Evolutionary conservation across 2,797 vertebrate species (phyloP).

Genomic region (Poecilia wingei): DNA sequence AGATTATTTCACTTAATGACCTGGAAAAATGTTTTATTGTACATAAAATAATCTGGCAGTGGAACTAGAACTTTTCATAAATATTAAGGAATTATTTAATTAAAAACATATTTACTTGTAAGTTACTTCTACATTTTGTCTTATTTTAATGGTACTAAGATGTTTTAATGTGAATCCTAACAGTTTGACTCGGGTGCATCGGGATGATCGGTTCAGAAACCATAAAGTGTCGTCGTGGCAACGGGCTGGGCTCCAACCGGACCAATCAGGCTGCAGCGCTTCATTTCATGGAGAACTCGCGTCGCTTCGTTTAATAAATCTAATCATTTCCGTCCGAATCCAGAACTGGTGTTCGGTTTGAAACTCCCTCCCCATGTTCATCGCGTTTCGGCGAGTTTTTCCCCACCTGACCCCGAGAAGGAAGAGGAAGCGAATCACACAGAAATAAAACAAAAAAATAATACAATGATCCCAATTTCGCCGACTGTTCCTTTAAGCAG

Average conservation of each 20-base stretch:
- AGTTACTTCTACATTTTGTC: too few relatives aligned
- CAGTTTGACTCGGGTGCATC: not conserved
- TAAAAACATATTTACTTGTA: too few relatives aligned
- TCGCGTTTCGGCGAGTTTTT: conserved; percentile 53
- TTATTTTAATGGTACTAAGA: too few relatives aligned
- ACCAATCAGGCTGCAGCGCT: too few relatives aligned
- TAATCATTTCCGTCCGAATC: conserved; percentile 6
- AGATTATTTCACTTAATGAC: too few relatives aligned
- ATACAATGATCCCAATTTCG: conserved; percentile 33
- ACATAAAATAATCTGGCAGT: too few relatives aligned
- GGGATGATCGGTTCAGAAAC: conserved; percentile 18
- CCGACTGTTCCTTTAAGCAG: conserved; percentile 6
- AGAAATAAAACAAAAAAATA: not conserved
- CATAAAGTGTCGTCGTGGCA: conserved; percentile 54
- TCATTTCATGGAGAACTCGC: not conserved
- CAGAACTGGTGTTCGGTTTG: too few relatives aligned
- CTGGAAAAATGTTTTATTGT: too few relatives aligned
- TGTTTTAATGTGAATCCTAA: too few relatives aligned
- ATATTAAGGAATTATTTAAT: too few relatives aligned
- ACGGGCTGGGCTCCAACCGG: conserved; percentile 33
- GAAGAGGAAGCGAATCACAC: conserved; percentile 74
- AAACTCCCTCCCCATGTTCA: conserved; percentile 33
- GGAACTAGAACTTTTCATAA: too few relatives aligned
- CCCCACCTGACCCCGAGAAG: conserved; percentile 28
- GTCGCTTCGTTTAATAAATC: conserved; percentile 38